Evolutionary conservation across 2,113 vertebrate species (phyloP).

Genomic region (Indicator maculatus): DNA sequence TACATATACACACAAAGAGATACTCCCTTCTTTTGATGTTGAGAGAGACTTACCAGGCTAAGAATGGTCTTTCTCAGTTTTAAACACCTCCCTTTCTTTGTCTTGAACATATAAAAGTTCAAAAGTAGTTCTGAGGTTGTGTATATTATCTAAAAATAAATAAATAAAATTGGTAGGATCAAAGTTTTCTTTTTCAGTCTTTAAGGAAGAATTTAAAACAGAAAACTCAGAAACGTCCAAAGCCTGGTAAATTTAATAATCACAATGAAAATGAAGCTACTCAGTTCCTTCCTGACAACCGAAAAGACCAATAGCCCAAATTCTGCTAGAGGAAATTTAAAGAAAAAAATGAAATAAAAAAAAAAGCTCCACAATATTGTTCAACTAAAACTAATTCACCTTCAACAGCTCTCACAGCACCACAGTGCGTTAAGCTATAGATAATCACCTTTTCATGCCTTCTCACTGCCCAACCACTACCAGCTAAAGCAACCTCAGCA

Average conservation of each 20-base stretch:
- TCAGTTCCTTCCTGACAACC: neutral
- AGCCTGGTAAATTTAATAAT: neutral
- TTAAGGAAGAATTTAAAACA: neutral
- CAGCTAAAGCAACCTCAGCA: neutral
- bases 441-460: neutral
- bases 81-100: fast-evolving
- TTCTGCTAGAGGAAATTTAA: neutral
- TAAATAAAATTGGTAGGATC: neutral
- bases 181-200: neutral
- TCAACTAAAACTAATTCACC: neutral
- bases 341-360: neutral
- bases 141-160: too few species aligned
- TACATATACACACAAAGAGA: neutral
- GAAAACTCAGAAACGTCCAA: neutral
- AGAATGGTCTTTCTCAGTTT: neutral
- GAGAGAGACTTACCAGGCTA: neutral
- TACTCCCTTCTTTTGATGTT: neutral
- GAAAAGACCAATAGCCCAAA: neutral
- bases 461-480: neutral
- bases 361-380: neutral
- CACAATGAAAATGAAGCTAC: neutral
- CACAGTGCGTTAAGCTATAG: neutral
- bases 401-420: neutral
- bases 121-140: neutral
- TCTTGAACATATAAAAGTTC: neutral